A percentile compares a stretch with the other conserved stretches of the same genome.
These are phyloP conservation scores for Apolygus lucorum DNA, from an alignment of 1,140 invertebrate species.

Conservation along the genomic window DNA sequence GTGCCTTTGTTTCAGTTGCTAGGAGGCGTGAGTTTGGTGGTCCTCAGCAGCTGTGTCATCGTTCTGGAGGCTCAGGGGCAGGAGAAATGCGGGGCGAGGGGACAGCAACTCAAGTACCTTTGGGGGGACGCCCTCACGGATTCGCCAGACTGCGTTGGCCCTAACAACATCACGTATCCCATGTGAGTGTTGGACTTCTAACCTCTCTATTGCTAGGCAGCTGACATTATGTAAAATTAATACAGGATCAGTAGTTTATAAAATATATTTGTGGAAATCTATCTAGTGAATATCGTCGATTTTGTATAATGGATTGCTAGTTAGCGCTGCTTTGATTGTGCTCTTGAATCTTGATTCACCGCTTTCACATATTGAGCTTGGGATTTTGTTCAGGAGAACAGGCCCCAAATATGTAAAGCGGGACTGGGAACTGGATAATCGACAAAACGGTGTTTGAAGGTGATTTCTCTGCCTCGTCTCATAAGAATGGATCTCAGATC, in stretches of 20 bases:
- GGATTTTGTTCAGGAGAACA: too few relatives aligned
- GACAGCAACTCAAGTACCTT: slow-evolving; percentile 56
- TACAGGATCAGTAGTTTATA: too few relatives aligned
- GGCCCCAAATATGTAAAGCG: too few relatives aligned
- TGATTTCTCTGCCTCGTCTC: too few relatives aligned
- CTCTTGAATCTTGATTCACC: too few relatives aligned
- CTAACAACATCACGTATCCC: slow-evolving; percentile 70
- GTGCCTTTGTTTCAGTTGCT: neutral
- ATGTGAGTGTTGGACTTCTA: slow-evolving; percentile 60
- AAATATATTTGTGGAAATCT: too few relatives aligned
- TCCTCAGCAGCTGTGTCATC: neutral
- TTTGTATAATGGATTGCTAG: too few relatives aligned
- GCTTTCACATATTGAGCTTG: too few relatives aligned
- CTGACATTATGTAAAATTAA: slow-evolving; percentile 15
- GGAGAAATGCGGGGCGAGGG: slow-evolving; percentile 29
- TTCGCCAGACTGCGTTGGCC: slow-evolving; percentile 62
- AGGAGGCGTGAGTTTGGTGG: neutral
- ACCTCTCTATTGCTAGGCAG: neutral
- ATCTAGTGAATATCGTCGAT: too few relatives aligned
- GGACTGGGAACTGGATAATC: too few relatives aligned
- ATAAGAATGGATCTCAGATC: neutral
- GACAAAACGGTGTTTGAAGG: too few relatives aligned
- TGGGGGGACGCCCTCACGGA: slow-evolving; percentile 76
- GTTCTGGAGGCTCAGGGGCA: neutral
- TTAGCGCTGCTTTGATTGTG: too few relatives aligned